These are phyloP conservation scores for Ganaspis brasiliensis DNA, from an alignment of 2,888 invertebrate genomes.

Conservation along the genomic window DNA sequence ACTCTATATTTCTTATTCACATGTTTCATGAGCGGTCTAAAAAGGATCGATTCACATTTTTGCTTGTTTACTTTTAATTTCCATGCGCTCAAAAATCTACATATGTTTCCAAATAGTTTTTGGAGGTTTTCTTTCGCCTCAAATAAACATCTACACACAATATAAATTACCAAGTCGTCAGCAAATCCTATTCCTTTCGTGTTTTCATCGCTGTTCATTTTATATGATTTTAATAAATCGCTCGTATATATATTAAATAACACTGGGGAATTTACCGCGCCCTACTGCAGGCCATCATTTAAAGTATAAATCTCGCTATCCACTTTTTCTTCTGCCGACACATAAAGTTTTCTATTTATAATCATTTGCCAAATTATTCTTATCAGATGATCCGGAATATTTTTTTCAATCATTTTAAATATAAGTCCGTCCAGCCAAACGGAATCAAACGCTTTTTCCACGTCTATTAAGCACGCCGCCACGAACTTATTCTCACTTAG, in stretches of 20 bases:
- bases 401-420: constrained; percentile 40
- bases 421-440: neutral
- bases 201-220: constrained; percentile 38
- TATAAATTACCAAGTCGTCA: constrained; percentile 52
- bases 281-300: constrained; percentile 49
- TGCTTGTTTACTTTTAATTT: constrained; percentile 49
- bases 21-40: constrained; percentile 42
- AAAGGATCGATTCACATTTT: constrained; percentile 58
- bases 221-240: constrained; percentile 47
- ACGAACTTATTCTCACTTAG: constrained; percentile 41
- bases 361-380: constrained; percentile 54
- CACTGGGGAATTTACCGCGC: constrained; percentile 51
- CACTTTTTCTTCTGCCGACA: neutral
- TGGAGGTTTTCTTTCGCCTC: constrained; percentile 36
- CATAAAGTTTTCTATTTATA: constrained; percentile 40
- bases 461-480: constrained; percentile 54
- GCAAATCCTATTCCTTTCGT: constrained; percentile 49
- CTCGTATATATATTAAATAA: constrained; percentile 58
- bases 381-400: constrained; percentile 48
- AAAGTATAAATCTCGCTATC: constrained; percentile 39
- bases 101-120: constrained; percentile 46
- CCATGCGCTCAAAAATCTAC: constrained; percentile 51
- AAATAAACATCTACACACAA: neutral
- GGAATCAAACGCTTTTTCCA: constrained; percentile 53
- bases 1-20: constrained; percentile 24